Evolutionary conservation across 1,140 invertebrate species (phyloP).

Genomic region (Camponotus vicinus): DNA sequence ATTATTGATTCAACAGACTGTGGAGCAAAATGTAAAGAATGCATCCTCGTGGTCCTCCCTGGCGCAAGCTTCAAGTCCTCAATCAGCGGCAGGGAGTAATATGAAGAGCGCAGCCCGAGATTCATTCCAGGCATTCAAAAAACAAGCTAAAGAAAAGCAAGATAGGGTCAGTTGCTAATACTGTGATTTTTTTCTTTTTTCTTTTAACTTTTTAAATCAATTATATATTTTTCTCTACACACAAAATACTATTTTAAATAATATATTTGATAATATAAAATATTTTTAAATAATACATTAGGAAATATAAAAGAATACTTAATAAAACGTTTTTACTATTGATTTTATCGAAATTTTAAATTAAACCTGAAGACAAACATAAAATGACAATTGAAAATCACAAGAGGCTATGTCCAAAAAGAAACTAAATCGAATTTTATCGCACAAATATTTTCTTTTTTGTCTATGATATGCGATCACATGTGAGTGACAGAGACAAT

Average conservation of each 20-base stretch:
- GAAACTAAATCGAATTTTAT: no score
- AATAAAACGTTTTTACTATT: no score
- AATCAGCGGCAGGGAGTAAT: slow-evolving; percentile 86
- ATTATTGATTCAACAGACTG: slow-evolving; percentile 74
- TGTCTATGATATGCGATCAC: no score
- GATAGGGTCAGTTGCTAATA: slow-evolving; percentile 89
- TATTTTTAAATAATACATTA: no score
- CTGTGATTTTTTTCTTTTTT: not conserved
- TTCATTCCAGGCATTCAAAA: slow-evolving; percentile 95
- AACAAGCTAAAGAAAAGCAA: slow-evolving; percentile 97
- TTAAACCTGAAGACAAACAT: no score
- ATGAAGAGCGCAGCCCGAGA: slow-evolving; percentile 88
- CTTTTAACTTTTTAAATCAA: not conserved
- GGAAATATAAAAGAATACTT: no score
- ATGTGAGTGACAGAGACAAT: no score
- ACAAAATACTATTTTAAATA: not conserved
- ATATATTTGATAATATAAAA: no score
- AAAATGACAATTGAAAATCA: no score
- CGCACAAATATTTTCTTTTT: no score
- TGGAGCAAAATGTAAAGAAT: slow-evolving; percentile 93
- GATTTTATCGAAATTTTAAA: no score
- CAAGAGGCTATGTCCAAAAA: no score
- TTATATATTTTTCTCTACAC: not conserved
- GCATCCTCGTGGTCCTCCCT: slow-evolving; percentile 97
- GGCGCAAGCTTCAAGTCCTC: slow-evolving; percentile 92